These are phyloP conservation scores for Dipus sagitta DNA, from an alignment of 2,797 vertebrate species.

Conservation along the genomic window DNA sequence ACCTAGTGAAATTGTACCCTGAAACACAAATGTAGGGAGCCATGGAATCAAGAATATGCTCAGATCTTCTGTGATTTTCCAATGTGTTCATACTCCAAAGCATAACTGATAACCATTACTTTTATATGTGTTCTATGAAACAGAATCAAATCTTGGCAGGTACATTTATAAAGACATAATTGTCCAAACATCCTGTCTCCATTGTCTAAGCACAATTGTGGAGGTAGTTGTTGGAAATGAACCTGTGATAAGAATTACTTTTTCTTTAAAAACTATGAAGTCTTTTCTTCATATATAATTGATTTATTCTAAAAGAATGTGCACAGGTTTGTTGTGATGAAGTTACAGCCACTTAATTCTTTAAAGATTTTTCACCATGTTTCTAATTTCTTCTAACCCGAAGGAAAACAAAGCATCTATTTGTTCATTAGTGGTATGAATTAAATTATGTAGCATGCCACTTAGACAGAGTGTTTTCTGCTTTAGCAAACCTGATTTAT, in stretches of 20 bases:
- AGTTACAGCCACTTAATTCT: background rate
- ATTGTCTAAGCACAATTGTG: background rate
- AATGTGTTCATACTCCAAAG: background rate
- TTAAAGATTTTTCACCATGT: background rate
- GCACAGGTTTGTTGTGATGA: no score
- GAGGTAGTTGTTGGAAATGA: background rate
- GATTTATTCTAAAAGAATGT: no score
- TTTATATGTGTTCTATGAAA: constrained; percentile 2
- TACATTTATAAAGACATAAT: background rate
- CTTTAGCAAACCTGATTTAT: constrained; percentile 67
- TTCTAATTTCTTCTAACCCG: background rate
- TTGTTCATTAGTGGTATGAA: constrained; percentile 29
- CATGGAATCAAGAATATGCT: background rate
- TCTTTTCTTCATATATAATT: background rate
- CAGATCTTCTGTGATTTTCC: background rate
- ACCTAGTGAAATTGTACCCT: background rate
- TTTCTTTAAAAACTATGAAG: constrained; percentile 6
- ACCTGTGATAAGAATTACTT: constrained; percentile 4
- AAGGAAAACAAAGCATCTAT: background rate
- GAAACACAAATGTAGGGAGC: background rate
- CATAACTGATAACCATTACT: background rate
- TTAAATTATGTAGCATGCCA: background rate
- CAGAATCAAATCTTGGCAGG: constrained; percentile 36
- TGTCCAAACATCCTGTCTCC: constrained; percentile 54
- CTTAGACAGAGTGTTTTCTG: constrained; percentile 51